These are phyloP conservation scores for Trachymyrmex cornetzi DNA, from an alignment of 1,140 invertebrate species.

Conservation along the genomic window DNA sequence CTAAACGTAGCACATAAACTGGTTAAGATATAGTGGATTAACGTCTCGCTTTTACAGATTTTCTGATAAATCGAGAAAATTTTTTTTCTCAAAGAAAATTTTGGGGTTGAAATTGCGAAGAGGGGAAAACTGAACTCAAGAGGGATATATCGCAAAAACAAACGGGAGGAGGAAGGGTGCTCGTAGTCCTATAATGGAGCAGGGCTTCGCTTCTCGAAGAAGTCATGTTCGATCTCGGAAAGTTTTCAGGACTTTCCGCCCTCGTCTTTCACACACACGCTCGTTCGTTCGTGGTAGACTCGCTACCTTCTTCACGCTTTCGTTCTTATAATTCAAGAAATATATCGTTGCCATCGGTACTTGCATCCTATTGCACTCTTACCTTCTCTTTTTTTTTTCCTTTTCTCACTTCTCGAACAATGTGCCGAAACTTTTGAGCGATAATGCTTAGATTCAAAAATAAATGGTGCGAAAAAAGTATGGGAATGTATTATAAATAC, in stretches of 20 bases:
- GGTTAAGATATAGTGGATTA: not conserved
- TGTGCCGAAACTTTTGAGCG: conserved; percentile 28
- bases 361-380: conserved; percentile 49
- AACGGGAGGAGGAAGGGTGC: conserved; percentile 35
- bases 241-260: conserved; percentile 66
- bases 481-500: not conserved
- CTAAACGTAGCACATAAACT: not conserved
- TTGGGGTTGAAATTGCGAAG: conserved; percentile 4
- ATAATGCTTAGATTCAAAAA: conserved; percentile 28
- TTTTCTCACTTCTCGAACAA: conserved; percentile 18
- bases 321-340: conserved; percentile 61
- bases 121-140: conserved; percentile 20
- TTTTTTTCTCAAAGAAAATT: conserved; percentile 35
- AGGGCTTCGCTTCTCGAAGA: conserved; percentile 63
- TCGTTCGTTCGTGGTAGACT: conserved; percentile 35
- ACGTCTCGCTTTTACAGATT: not conserved
- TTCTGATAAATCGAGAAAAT: conserved; percentile 1
- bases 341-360: conserved; percentile 49
- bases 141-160: conserved; percentile 69
- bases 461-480: not conserved
- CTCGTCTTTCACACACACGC: conserved; percentile 50
- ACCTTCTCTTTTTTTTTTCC: not conserved
- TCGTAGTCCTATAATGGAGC: conserved; percentile 72
- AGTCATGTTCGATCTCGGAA: conserved; percentile 72
- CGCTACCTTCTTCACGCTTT: conserved; percentile 38